Base-by-base conservation (phyloP, 2,113 vertebrate genomes). In the Bombycilla garrulus region DNA sequence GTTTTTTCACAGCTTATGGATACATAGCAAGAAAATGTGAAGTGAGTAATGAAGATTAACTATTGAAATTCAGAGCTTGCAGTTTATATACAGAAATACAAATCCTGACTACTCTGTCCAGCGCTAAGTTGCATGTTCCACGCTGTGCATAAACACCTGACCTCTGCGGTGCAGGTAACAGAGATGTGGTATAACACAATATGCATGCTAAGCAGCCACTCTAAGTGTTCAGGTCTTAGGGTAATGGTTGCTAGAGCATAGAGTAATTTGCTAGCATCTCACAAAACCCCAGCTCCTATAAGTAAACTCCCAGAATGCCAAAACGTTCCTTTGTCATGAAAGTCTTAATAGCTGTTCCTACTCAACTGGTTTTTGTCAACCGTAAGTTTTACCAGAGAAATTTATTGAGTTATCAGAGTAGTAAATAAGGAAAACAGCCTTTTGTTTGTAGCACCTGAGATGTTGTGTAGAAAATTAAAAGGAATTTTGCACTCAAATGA, bases 41-140 rank as follows among this genome's bases (percentile, higher is more conserved):
- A 86, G 29, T 66, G n/a, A 84, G n/a, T 73, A 85, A 79, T n/a
- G n/a, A 65, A 79, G 33, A 72, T 92, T 94, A 96, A 94, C 62
- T 12, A 36, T 74, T 77, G 57, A 66, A 67, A 96, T 82, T 65
- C 45, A 69, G 35, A 95, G 36, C 54, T 64, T 90, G 65, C 56
- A 44, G 35, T 54, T 91, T 90, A 56, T 22, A 42, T 35, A 57
- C 50, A 81, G 74, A 81, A 72, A 80, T 8, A 24, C 5, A 60
- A 83, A 87, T 73, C n/a, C 35, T 66, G 69, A 26, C 58, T 84
- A 26, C 60, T 86, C 44, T 81, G 42, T 60, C 61, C 76, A 67
- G 42, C 61, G 82, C 31, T 65, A 70, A 86, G 81, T 58, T 77
- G 70, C 25, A 35, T 80, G 47, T 86, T 84, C 73, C 70, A 38